phyloP scores from a whole-genome alignment of 2,797 vertebrate species.

The Nothura maculosa region DNA sequence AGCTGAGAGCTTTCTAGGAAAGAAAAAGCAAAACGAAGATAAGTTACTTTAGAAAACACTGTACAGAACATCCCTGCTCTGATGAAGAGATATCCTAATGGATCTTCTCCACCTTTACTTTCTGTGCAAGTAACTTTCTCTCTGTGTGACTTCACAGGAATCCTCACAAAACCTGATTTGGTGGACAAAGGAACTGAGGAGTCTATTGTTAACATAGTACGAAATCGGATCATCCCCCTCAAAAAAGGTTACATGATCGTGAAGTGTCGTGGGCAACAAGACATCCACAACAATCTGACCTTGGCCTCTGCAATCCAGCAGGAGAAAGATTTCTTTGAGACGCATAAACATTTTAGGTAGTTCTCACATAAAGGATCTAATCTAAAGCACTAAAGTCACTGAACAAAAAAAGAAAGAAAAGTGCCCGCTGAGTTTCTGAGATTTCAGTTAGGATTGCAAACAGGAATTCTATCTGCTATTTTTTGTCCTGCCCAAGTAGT shows the following conservation, averaged over 20 bases:
- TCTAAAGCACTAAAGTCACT: background rate
- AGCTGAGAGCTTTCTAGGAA: background rate
- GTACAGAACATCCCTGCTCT: fast-evolving
- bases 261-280: constrained; percentile 91
- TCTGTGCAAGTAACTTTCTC: fast-evolving
- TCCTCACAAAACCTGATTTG: constrained; percentile 93
- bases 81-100: background rate
- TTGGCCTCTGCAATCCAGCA: constrained; percentile 81
- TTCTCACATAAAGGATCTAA: background rate
- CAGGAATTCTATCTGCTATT: fast-evolving
- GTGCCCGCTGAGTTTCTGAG: background rate
- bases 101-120: background rate
- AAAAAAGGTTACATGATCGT: constrained; percentile 94
- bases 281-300: constrained; percentile 83
- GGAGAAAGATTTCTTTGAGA: constrained; percentile 87
- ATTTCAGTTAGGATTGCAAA: background rate
- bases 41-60: background rate
- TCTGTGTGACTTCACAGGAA: constrained; percentile 77
- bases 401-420: background rate
- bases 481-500: background rate
- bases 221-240: constrained; percentile 84
- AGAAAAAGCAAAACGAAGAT: fast-evolving
- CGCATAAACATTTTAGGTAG: constrained; percentile 84
- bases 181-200: constrained; percentile 90
- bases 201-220: constrained; percentile 80